Percentiles rank a stretch among this genome's conserved stretches.
Evolutionary conservation across 1,140 invertebrate species (phyloP).

Genomic region (Phenacoccus solenopsis): DNA sequence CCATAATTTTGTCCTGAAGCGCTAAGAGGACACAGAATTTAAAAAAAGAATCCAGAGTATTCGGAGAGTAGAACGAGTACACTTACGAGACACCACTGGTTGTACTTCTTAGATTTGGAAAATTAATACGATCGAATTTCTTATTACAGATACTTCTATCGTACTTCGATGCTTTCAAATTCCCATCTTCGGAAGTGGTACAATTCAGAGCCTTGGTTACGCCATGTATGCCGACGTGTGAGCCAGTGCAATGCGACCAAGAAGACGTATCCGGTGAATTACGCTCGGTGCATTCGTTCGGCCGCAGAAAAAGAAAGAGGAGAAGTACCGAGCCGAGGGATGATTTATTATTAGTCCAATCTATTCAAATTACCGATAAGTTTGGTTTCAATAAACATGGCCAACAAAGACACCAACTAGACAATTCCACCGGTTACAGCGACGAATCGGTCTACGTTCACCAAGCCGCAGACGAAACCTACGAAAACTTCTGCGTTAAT

Average conservation of each 20-base stretch:
- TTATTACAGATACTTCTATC: conserved; percentile 63
- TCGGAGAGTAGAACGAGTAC: no score
- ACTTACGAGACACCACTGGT: no score
- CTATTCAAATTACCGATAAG: conserved; percentile 84
- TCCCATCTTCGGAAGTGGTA: conserved; percentile 85
- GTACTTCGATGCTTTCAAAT: conserved; percentile 91
- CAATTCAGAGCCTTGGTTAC: conserved; percentile 88
- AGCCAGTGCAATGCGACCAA: conserved; percentile 75
- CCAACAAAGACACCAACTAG: conserved; percentile 31
- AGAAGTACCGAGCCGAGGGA: conserved; percentile 43
- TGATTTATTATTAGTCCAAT: conserved; percentile 74
- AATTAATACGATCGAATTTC: no score
- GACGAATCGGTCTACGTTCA: conserved; percentile 39
- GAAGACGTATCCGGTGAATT: conserved; percentile 65
- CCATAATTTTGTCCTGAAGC: no score
- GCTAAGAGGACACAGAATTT: no score
- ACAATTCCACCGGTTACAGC: conserved; percentile 31
- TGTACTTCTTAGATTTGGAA: no score
- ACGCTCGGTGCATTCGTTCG: conserved; percentile 66
- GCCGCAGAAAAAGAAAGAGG: conserved; percentile 51
- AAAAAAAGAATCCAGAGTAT: no score
- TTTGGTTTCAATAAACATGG: conserved; percentile 58
- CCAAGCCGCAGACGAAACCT: conserved; percentile 36
- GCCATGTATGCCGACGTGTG: conserved; percentile 81
- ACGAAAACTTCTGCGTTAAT: conserved; percentile 56